A percentile compares a stretch with the other conserved stretches of the same genome.
phyloP scores from a whole-genome alignment of 2,888 invertebrate genomes.

The Thalpophila matura region DNA sequence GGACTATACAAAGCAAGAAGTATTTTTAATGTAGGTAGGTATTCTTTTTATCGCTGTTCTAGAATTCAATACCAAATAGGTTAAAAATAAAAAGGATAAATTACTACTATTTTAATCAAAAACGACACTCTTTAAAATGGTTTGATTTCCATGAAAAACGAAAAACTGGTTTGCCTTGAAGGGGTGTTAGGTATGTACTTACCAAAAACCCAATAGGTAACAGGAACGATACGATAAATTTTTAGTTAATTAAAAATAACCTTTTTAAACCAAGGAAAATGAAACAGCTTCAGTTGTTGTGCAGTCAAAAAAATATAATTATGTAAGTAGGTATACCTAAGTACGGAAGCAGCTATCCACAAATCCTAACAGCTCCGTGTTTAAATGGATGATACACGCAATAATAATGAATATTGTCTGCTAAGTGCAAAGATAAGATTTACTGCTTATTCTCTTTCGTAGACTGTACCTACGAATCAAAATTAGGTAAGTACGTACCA shows the following conservation, averaged over 20 bases:
- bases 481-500: not conserved
- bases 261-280: constrained; percentile 17
- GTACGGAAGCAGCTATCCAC: not conserved
- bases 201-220: constrained; percentile 16
- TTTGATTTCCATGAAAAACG: not conserved
- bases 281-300: constrained; percentile 9
- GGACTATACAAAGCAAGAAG: not conserved
- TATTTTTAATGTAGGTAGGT: not conserved
- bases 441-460: too few relatives aligned
- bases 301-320: constrained; percentile 1
- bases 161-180: constrained; percentile 13
- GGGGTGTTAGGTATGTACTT: constrained; percentile 1
- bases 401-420: not conserved
- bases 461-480: not conserved
- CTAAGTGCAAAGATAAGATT: not conserved
- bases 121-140: too few relatives aligned
- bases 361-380: too few relatives aligned
- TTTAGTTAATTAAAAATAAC: too few relatives aligned
- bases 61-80: not conserved
- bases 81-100: not conserved
- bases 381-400: not conserved
- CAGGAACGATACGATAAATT: constrained; percentile 2
- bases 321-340: too few relatives aligned
- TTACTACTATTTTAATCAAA: too few relatives aligned
- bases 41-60: not conserved